Percentiles rank a stretch among this genome's conserved stretches.
Conservation (phyloP, 1,140 invertebrate species). For the Himalopsyche phryganea region DNA sequence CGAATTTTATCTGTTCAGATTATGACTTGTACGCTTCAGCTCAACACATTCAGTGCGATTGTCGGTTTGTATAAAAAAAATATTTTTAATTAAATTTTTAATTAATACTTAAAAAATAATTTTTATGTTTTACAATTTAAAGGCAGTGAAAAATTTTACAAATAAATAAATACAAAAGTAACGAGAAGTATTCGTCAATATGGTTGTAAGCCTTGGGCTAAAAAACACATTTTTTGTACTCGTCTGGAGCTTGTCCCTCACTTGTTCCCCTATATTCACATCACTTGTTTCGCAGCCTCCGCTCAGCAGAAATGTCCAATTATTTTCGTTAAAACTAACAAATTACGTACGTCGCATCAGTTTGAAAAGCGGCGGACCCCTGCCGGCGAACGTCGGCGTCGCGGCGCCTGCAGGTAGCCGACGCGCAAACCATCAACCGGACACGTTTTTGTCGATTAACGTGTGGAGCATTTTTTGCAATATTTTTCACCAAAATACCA, state of each 20-base stretch:
- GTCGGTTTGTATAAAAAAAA: no score
- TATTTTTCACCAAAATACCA: no score
- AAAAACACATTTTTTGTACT: neutral
- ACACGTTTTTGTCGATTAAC: no score
- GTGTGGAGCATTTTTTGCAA: no score
- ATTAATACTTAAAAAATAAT: no score
- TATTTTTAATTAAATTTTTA: no score
- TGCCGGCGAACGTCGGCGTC: neutral
- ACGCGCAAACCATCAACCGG: no score
- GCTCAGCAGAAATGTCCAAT: conserved; percentile 26
- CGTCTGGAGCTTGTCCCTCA: neutral
- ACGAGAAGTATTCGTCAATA: neutral
- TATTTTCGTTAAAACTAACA: conserved; percentile 34
- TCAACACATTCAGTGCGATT: no score
- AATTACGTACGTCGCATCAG: conserved; percentile 19
- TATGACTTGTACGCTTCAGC: conserved; percentile 5
- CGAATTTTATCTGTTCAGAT: conserved; percentile 21
- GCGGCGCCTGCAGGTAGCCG: neutral
- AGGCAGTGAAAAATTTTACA: no score
- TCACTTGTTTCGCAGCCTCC: neutral
- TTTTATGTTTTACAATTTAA: no score
- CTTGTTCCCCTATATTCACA: neutral
- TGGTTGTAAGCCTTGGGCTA: conserved; percentile 5
- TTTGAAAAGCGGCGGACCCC: no score
- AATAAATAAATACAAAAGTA: no score